Percentiles rank a stretch among this genome's conserved stretches.
Evolutionary conservation across 2,888 invertebrate species (phyloP).

Genomic region (Philonicus albiceps): DNA sequence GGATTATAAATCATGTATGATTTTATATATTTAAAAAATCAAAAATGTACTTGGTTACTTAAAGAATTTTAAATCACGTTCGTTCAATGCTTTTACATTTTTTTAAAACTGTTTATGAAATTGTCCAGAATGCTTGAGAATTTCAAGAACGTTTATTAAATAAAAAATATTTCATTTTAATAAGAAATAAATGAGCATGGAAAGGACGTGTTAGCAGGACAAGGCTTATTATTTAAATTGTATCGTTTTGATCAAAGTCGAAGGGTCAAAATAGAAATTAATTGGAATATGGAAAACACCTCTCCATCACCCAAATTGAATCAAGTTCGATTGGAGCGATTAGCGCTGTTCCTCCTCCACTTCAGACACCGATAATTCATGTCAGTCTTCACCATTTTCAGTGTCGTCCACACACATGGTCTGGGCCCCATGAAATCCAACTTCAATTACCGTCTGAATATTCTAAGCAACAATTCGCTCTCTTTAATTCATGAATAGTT

Average conservation of each 20-base stretch:
- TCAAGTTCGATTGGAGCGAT: not conserved
- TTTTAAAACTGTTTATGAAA: too few species aligned
- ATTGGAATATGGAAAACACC: not conserved
- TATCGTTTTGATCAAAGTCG: not conserved
- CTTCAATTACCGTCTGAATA: not conserved
- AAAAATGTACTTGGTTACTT: too few species aligned
- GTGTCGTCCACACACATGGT: not conserved
- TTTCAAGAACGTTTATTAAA: too few species aligned
- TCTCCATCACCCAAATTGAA: not conserved
- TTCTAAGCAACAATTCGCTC: not conserved
- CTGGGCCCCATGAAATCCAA: not conserved
- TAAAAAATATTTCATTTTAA: too few species aligned
- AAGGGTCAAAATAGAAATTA: not conserved
- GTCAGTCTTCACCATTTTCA: not conserved
- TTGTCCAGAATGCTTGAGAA: too few species aligned
- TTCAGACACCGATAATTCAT: not conserved
- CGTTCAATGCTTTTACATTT: too few species aligned
- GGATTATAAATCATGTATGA: too few species aligned
- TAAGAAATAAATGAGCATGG: too few species aligned
- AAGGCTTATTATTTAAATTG: not conserved
- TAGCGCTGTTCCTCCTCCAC: not conserved
- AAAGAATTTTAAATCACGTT: too few species aligned
- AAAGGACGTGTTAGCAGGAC: too few species aligned
- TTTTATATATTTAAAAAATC: too few species aligned
- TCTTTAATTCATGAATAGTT: conserved; percentile 16